phyloP scores from a whole-genome alignment of 23 tunicate species.

The Oikopleura albicans region DNA sequence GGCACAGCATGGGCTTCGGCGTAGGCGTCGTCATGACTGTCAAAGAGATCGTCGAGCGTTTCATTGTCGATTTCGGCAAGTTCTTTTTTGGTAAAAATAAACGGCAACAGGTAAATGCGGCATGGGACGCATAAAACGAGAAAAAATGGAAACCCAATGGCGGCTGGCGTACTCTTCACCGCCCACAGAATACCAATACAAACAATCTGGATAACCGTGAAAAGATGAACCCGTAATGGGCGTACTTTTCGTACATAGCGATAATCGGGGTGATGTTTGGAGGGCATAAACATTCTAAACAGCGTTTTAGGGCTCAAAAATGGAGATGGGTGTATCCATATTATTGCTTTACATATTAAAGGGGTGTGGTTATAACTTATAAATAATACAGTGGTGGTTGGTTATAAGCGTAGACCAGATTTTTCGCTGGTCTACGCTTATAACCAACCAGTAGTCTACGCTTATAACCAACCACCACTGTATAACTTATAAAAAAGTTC shows the following conservation, averaged over 20 bases:
- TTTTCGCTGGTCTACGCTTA: too few relatives aligned
- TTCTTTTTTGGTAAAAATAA: constrained; percentile 52
- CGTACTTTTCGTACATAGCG: constrained; percentile 54
- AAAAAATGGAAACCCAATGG: constrained; percentile 86
- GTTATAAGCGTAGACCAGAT: too few relatives aligned
- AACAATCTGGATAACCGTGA: constrained; percentile 47
- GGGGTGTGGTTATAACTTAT: too few relatives aligned
- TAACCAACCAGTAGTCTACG: too few relatives aligned
- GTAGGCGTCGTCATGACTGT: background rate
- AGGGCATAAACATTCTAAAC: constrained; percentile 52
- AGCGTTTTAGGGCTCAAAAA: background rate
- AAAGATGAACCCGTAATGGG: constrained; percentile 50
- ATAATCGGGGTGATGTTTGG: constrained; percentile 84
- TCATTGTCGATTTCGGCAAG: constrained; percentile 35
- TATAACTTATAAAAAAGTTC: too few relatives aligned
- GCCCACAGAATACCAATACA: constrained; percentile 70
- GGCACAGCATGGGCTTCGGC: constrained; percentile 2
- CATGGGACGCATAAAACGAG: constrained; percentile 66
- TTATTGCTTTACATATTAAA: too few relatives aligned
- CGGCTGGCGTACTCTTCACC: constrained; percentile 63
- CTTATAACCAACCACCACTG: too few relatives aligned
- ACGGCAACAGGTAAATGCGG: constrained; percentile 46
- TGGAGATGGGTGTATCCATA: too few relatives aligned
- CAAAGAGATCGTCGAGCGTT: background rate
- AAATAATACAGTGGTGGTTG: too few relatives aligned